phyloP scores from a whole-genome alignment of 2,797 vertebrate genomes.

The Spea hammondii region DNA sequence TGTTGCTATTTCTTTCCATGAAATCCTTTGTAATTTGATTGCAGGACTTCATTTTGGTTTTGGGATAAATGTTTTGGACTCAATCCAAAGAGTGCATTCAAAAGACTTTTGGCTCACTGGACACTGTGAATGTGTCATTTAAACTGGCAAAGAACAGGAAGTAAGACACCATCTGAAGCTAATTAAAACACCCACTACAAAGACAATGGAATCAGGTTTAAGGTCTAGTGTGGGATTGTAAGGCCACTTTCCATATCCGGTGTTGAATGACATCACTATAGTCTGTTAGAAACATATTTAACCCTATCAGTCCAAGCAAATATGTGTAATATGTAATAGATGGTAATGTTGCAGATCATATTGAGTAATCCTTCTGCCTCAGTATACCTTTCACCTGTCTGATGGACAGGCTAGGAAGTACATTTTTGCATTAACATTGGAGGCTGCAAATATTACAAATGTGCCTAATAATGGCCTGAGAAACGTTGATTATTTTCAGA shows the following conservation, averaged over 20 bases:
- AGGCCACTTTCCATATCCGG: background rate
- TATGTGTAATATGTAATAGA: no score
- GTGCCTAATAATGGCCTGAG: no score
- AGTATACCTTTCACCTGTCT: no score
- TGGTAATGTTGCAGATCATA: no score
- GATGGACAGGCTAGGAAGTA: no score
- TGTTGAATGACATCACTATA: background rate
- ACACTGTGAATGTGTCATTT: no score
- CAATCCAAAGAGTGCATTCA: conserved; percentile 20
- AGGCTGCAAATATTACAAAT: no score
- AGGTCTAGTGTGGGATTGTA: conserved; percentile 1
- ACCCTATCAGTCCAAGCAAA: background rate
- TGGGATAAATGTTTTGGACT: conserved; percentile 1
- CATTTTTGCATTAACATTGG: no score
- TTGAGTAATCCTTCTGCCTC: no score
- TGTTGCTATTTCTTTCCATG: no score
- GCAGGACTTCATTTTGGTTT: background rate
- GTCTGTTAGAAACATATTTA: background rate
- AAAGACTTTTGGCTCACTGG: conserved; percentile 1
- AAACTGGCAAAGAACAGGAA: conserved; percentile 19
- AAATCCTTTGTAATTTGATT: background rate
- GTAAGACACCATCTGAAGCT: conserved; percentile 10
- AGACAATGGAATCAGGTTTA: conserved; percentile 1
- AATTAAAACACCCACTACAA: background rate
- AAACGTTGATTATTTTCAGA: no score